Evolutionary conservation across 1,140 invertebrate genomes (phyloP), one percentile per base, ranked within the genome.

Genomic region (Papilio machaon): DNA sequence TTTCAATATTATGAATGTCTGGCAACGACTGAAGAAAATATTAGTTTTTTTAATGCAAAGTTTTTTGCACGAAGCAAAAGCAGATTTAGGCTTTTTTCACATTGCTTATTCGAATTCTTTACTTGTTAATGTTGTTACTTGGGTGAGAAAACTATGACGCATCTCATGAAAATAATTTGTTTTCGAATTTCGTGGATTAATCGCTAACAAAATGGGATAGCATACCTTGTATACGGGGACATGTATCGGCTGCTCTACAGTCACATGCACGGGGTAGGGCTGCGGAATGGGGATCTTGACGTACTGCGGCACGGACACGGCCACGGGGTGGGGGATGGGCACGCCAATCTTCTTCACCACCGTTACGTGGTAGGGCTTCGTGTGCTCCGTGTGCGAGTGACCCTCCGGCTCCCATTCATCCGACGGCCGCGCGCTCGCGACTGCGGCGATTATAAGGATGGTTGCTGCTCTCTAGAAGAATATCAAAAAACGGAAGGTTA

Each of bases 401-500:
- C 98, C 95, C 97, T 98, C 96, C 96, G 97, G 95, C 96, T 98
- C 95, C 97, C 98, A 96, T 91, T 95, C 89, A 87, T 96, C 89
- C 95, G 97, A 94, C 93, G 96, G 96, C 94, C 96, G 90, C 95
- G 96, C 88, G 95, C 95, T 84, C 95, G 96, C 94, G 95, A 95
- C 88, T 95, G 97, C 96, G 96, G 97, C 95, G 96, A 97, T 95
- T 96, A 97, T 94, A 54, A 93, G 84, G 86, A 94, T 79, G 81
- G 87, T 85, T 89, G 92, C 82, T 91, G 91, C 89, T 89, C 87
- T 92, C 91, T 93, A 85, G 10, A 91, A 89, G 0, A 82, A 9
- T 11, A 30, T 9, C 23, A 80, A 54, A 30, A 60, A 60, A 23
- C 19, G 17, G 49, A 58, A 47, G 17, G 43, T 75, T 49, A 64